Base-by-base conservation (phyloP, 2,797 vertebrate genomes). In the Pantherophis alleghaniensis region DNA sequence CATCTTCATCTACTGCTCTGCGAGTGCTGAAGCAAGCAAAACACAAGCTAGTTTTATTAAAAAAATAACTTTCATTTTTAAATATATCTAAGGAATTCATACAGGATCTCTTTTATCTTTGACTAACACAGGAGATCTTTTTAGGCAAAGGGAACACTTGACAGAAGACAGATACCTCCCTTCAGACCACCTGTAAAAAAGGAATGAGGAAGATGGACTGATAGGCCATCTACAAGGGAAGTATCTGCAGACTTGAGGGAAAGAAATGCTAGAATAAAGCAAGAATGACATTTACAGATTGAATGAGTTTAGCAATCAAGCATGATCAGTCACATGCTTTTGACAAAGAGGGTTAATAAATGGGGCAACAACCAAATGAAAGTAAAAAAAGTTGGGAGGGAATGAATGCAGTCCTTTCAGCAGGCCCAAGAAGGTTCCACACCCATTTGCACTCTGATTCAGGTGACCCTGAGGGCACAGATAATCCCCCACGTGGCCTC, bases 1-100 rank as follows among this genome's bases (percentile, higher is more conserved):
- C 98, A 55, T 98, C 99, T 96, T 99, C 99, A 96, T 99, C 99
- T 93, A 98, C 98, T 11, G 99, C 99, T 92, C 98, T 98, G 55
- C 98, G 98, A 89, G 87, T 24, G 2, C 98, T 98, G 90, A 0
- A 4, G 92, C 32, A 88, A 96, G 95, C 11, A 66, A 7, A 53
- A 61, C 26, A 95, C 0, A 94, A 79, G 11, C 59, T 92, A 7
- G 89, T 51, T 74, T 74, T 92, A 22, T 42, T 91, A 83, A 74
- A 32, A 37, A 90, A 55, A 42, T 7, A 51, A 12, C 24, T 89
- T 86, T 79, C 91, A 88, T 0, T 66, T 66, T 5, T 86, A 93
- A 79, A 83, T 1, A 83, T 0, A 3, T 59, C 11, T 86, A 28
- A 92, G 79, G 6, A 92, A 37, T 88, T 88, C 20, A 60, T 37